Evolutionary conservation across 2,113 vertebrate species (phyloP), one percentile per base, ranked within the genome.

Genomic region (Carlito syrichta): DNA sequence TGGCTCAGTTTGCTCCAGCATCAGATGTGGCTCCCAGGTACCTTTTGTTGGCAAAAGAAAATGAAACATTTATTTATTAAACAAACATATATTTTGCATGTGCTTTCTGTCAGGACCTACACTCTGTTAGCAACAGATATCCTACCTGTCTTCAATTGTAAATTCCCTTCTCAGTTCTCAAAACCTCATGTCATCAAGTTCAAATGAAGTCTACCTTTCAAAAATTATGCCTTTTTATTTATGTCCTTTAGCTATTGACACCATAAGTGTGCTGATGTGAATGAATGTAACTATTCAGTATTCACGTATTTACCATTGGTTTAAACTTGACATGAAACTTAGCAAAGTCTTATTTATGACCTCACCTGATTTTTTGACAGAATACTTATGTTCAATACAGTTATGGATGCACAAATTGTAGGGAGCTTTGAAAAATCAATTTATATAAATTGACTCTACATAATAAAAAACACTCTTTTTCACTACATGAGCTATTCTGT

Each of bases 371-470:
- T 92, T 97, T 92, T 96, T 96, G 87, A 97, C 74, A 96, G 52
- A 48, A 89, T 27, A 19, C 50, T 96, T 91, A 69, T 78, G 79
- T 85, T 95, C 79, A 89, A 32, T 95, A 88, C 19, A 94, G 60
- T 85, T 95, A 83, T 92, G 58, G 92, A 96, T 96, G 35, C 58
- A 89, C 25, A 92, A 92, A 97, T 98, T 89, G 95, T 88, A 38
- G 77, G 76, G 48, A 54, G 35, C 97, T 96, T 96, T 96, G 85
- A 96, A 94, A 97, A 97, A 92, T 96, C 92, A 60, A 88, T 97
- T 91, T 92, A 85, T 11, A 92, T 32, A 94, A 93, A 96, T 89
- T 95, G 89, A 90, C 58, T 95, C 27, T 79, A 71, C 52, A 94
- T 1, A 85, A 40, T 88, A 81, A 79, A 97, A 97, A 95, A 86